phyloP scores from a whole-genome alignment of 2,888 invertebrate species.

The Pseudoips prasinana region DNA sequence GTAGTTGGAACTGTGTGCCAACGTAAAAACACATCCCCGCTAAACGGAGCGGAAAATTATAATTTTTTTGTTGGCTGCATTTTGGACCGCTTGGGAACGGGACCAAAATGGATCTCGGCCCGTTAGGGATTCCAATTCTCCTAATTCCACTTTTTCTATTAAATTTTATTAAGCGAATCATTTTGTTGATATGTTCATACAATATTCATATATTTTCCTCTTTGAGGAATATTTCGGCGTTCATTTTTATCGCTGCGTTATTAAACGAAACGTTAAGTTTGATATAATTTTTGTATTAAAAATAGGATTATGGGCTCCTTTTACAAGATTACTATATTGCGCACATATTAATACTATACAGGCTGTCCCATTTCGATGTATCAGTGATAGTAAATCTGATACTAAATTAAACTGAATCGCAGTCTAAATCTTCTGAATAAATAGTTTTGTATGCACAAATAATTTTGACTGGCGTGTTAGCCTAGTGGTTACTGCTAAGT shows the following conservation, averaged over 20 bases:
- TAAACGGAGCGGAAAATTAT: constrained; percentile 29
- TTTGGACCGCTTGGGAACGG: constrained; percentile 15
- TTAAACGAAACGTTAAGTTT: constrained; percentile 8
- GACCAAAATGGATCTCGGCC: constrained; percentile 6
- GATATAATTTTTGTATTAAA: constrained; percentile 6
- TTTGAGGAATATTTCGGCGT: constrained; percentile 3
- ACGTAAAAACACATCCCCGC: constrained; percentile 18
- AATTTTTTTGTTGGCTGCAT: constrained; percentile 24
- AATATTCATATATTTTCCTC: constrained; percentile 18
- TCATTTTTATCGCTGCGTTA: constrained; percentile 10
- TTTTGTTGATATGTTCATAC: constrained; percentile 20
- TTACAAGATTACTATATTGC: not conserved
- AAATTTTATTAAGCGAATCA: constrained; percentile 26
- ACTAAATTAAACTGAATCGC: too few species aligned
- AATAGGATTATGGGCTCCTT: not conserved
- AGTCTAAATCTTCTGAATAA: too few species aligned
- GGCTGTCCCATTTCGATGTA: too few species aligned
- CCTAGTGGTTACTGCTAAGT: too few species aligned
- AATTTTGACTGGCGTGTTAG: too few species aligned
- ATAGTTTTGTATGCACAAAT: too few species aligned
- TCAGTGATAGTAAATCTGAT: too few species aligned
- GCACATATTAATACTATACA: too few species aligned
- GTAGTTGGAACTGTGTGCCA: too few species aligned
- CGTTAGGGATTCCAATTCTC: constrained; percentile 9
- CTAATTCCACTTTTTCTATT: constrained; percentile 27